These are phyloP conservation scores for Pheucticus melanocephalus DNA, from an alignment of 2,113 vertebrate species.

Conservation along the genomic window DNA sequence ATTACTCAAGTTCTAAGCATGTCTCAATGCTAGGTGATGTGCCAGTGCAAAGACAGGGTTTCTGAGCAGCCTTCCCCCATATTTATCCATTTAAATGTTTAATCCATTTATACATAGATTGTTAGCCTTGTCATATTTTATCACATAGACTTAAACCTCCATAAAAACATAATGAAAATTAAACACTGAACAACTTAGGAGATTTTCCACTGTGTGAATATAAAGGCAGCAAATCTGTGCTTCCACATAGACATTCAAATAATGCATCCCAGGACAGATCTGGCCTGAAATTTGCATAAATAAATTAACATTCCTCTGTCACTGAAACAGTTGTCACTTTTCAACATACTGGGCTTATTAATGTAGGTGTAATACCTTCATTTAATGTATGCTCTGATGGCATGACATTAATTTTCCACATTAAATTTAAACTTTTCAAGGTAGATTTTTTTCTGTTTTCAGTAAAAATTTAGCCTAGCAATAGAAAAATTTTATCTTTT, in stretches of 20 bases:
- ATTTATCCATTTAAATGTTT: neutral
- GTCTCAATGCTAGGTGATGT: neutral
- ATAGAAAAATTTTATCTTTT: neutral
- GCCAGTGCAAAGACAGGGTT: neutral
- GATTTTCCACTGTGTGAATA: neutral
- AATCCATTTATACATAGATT: neutral
- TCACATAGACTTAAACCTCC: neutral
- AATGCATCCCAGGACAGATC: neutral
- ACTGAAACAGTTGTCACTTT: neutral
- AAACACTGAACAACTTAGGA: neutral
- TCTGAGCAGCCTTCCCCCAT: neutral
- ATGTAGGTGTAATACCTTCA: neutral
- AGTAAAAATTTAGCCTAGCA: neutral
- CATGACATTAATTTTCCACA: neutral
- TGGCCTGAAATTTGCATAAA: neutral
- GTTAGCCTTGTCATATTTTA: neutral
- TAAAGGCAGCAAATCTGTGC: neutral
- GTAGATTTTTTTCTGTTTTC: neutral
- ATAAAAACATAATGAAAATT: neutral
- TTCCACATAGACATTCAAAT: neutral
- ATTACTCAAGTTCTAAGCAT: neutral
- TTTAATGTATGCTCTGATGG: neutral
- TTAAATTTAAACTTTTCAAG: neutral
- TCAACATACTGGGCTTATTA: neutral
- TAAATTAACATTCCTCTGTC: neutral